Evolutionary conservation across 2,888 invertebrate species (phyloP).

Genomic region (Pteria penguin): DNA sequence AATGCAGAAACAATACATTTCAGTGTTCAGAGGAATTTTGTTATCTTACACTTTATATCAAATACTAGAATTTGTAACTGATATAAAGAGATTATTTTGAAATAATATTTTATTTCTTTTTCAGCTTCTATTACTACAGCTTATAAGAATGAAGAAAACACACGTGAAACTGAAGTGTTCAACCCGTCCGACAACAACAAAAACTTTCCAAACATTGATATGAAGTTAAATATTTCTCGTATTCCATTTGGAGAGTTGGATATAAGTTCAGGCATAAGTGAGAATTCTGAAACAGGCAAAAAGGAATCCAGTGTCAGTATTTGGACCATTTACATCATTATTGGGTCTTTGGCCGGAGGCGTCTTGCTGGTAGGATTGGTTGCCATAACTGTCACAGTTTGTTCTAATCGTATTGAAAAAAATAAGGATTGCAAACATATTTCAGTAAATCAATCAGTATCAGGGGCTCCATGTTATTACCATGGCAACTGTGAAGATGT

Average conservation of each 20-base stretch:
- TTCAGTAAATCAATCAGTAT: slow-evolving; percentile 53
- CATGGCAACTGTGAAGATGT: background rate
- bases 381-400: slow-evolving; percentile 70
- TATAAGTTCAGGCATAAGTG: background rate
- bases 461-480: background rate
- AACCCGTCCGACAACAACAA: no score
- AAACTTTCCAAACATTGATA: no score
- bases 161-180: no score
- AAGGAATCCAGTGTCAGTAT: slow-evolving; percentile 57
- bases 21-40: no score
- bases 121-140: no score
- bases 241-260: background rate
- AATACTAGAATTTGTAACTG: no score
- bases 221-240: no score
- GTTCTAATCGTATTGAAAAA: slow-evolving; percentile 66
- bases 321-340: slow-evolving; percentile 74
- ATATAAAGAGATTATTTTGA: no score
- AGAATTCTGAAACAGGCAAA: background rate
- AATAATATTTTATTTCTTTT: no score
- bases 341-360: slow-evolving; percentile 71
- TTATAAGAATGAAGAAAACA: no score
- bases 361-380: slow-evolving; percentile 71
- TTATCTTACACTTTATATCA: no score
- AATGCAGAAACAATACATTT: no score
- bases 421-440: slow-evolving; percentile 69